Evolutionary conservation across 1,140 invertebrate genomes (phyloP), one percentile per base, ranked within the genome.

Genomic region (Saxidomus purpurata): DNA sequence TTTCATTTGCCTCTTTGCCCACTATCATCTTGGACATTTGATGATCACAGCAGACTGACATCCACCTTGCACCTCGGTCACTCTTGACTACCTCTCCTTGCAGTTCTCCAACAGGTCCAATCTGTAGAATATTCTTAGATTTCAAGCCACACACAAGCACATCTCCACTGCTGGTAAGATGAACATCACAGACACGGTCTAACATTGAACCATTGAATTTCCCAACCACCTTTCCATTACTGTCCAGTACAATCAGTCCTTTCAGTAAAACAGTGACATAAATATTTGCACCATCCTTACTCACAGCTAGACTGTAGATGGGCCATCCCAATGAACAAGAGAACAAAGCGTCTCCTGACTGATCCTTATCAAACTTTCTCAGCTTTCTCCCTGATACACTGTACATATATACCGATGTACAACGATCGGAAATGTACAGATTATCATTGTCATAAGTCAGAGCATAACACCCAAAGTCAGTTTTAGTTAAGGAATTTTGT

Each of bases 191-290:
- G n/a, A n/a, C n/a, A n/a, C n/a, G n/a, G n/a, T n/a, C n/a, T n/a
- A n/a, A n/a, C n/a, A n/a, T n/a, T n/a, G n/a, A n/a, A n/a, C n/a
- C n/a, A n/a, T n/a, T n/a, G n/a, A n/a, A n/a, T n/a, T n/a, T 61
- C 17, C 22, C 22, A 9, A 61, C 17, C 17, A 61, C 55, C 55
- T 61, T 25, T 22, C 55, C 55, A 6, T 8, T 61, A 22, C 22
- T 61, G 55, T 61, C 55, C 55, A 61, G 55, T 11, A 61, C 55
- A 61, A 61, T 61, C 55, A 61, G 55, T 11, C 55, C 55, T n/a
- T 11, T 61, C 9, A 13, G 9, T 6, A 6, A 22, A 25, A n/a
- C 22, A 61, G 55, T 22, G n/a, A 22, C 55, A 61, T 61, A 61
- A 25, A 61, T 61, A 8, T 61, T 19, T 6, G 17, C 4, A 22